A percentile compares a stretch with the other conserved stretches of the same genome.
Evolutionary conservation across 64 coral and sea anemone genomes (phyloP).

Genomic region (Astreopora myriophthalma): DNA sequence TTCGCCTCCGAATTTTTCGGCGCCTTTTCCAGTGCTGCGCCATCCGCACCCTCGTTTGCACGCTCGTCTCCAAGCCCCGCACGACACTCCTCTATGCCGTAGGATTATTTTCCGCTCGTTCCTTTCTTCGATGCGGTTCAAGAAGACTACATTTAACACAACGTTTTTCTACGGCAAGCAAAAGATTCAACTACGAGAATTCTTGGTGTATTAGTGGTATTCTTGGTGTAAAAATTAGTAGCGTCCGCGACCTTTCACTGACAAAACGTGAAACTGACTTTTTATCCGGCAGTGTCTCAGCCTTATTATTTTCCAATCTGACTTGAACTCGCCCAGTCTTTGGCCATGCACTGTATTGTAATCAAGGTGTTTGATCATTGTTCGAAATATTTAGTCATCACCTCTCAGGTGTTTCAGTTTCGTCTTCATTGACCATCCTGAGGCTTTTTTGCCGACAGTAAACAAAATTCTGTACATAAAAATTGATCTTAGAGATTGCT

Average conservation of each 20-base stretch:
- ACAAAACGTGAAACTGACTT: no score
- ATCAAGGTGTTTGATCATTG: no score
- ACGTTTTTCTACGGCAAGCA: background rate
- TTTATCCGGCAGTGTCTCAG: no score
- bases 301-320: no score
- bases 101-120: background rate
- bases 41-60: conserved; percentile 79
- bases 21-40: conserved; percentile 84
- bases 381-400: background rate
- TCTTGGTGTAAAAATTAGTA: background rate
- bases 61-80: conserved; percentile 53
- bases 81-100: conserved; percentile 16
- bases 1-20: conserved; percentile 96
- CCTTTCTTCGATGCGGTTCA: background rate
- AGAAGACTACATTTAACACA: background rate
- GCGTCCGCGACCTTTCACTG: background rate
- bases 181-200: background rate
- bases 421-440: background rate
- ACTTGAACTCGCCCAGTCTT: background rate
- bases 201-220: no score
- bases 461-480: background rate
- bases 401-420: background rate
- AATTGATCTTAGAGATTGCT: no score
- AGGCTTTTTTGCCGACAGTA: background rate
- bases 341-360: no score